phyloP scores from a whole-genome alignment of 2,113 vertebrate genomes.

The Sapajus apella region DNA sequence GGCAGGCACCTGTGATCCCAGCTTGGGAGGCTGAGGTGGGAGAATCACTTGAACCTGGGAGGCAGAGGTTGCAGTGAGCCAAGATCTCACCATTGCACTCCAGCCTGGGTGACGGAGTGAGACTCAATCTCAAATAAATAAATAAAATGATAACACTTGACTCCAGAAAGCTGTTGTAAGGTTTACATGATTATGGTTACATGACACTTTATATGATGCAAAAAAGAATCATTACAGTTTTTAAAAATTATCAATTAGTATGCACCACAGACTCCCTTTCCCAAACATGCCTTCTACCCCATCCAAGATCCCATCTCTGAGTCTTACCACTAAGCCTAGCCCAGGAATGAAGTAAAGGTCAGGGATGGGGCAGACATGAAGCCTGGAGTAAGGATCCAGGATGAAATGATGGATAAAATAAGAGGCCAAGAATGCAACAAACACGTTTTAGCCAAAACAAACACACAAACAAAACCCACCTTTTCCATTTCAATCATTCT shows the following conservation, averaged over 20 bases:
- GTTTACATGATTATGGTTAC: not conserved
- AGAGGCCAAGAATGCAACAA: not conserved
- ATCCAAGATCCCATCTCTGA: not conserved
- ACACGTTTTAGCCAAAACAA: not conserved
- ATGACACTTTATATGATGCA: not conserved
- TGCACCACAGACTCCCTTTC: not conserved
- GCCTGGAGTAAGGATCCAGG: not conserved
- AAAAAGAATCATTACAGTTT: not conserved
- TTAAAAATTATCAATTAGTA: not conserved
- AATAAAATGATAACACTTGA: too few species aligned
- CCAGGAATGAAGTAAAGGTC: not conserved
- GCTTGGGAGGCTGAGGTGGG: too few species aligned
- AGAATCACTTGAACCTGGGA: too few species aligned
- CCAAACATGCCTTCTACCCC: not conserved
- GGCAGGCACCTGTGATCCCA: too few species aligned
- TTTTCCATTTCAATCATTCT: not conserved
- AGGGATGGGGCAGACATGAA: not conserved
- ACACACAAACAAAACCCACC: not conserved
- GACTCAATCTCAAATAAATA: too few species aligned
- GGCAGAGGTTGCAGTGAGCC: too few species aligned
- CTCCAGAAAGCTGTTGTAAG: not conserved
- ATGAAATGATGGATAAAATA: not conserved
- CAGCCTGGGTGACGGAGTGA: too few species aligned
- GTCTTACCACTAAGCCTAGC: not conserved
- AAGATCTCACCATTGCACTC: too few species aligned